Conservation (phyloP, 2,797 vertebrate species). For the Amphiprion clarkii region DNA sequence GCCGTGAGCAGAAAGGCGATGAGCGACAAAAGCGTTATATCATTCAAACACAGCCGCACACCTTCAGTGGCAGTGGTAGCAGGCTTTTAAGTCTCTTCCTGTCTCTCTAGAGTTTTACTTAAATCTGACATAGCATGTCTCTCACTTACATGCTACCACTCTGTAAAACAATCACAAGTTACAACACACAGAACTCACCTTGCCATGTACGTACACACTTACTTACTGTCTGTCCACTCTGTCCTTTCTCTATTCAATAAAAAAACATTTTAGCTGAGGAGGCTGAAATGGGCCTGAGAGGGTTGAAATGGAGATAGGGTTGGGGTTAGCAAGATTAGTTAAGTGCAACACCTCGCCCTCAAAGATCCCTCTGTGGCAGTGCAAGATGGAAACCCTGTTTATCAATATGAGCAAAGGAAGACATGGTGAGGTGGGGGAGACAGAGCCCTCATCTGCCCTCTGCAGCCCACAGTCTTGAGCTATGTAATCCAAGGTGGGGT, state of each 20-base stretch:
- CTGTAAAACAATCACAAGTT: conserved; percentile 24
- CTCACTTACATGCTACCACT: conserved; percentile 29
- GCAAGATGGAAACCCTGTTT: conserved; percentile 29
- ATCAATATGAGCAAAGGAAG: conserved; percentile 20
- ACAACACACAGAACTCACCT: conserved; percentile 5
- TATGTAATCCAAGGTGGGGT: neutral
- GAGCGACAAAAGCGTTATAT: conserved; percentile 68
- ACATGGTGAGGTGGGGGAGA: conserved; percentile 12
- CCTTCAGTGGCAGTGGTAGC: conserved; percentile 35
- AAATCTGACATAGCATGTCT: conserved; percentile 54
- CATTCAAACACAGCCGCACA: conserved; percentile 64
- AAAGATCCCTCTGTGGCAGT: conserved; percentile 44
- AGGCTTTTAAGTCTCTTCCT: conserved; percentile 47
- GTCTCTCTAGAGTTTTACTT: conserved; percentile 37
- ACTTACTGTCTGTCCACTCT: conserved; percentile 37
- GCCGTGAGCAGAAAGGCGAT: conserved; percentile 82
- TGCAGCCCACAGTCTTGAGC: conserved; percentile 30
- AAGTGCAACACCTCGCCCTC: conserved; percentile 24
- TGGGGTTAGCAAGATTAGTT: conserved; percentile 1
- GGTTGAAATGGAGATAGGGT: neutral
- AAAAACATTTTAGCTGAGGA: conserved; percentile 31
- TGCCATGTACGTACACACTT: conserved; percentile 17
- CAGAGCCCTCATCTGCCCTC: conserved; percentile 37
- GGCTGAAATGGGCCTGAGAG: conserved; percentile 16
- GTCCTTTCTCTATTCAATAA: conserved; percentile 35